A percentile compares a stretch with the other conserved stretches of the same genome.
These are phyloP conservation scores for Microtus ochrogaster DNA, from an alignment of 2,113 vertebrate species.

Conservation along the genomic window DNA sequence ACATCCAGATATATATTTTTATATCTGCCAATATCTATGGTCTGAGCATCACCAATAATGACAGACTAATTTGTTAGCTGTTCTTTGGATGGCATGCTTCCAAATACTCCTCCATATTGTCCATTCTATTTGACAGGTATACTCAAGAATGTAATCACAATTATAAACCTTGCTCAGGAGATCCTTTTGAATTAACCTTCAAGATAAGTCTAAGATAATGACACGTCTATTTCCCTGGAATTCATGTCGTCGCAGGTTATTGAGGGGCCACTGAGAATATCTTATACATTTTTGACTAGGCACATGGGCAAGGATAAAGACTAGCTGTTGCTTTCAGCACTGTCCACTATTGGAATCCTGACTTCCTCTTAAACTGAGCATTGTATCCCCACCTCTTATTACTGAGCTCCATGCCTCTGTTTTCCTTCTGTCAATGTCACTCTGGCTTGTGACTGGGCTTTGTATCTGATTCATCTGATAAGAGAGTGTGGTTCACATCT, in stretches of 20 bases:
- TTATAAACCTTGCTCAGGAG: not conserved
- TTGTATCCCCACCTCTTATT: not conserved
- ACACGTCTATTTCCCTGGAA: not conserved
- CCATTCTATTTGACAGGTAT: not conserved
- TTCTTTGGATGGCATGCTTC: not conserved
- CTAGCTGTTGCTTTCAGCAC: too few relatives aligned
- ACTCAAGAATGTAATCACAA: not conserved
- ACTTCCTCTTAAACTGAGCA: not conserved
- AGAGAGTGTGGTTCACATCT: not conserved
- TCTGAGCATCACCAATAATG: not conserved
- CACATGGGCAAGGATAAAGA: too few relatives aligned
- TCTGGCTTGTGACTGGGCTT: not conserved
- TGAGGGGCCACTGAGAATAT: not conserved
- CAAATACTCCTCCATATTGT: not conserved
- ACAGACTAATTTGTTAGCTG: not conserved
- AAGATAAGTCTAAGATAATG: not conserved
- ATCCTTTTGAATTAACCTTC: not conserved
- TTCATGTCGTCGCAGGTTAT: not conserved
- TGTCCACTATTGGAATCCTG: too few relatives aligned
- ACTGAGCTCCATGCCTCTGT: not conserved
- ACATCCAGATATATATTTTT: not conserved
- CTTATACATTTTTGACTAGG: not conserved
- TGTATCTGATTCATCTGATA: not conserved
- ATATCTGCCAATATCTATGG: not conserved
- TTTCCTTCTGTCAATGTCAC: not conserved